Evolutionary conservation across 35 echinoderm and acorn worm genomes (phyloP), one percentile per base, ranked within the genome.

Genomic region (Hemicentrotus pulcherrimus): DNA sequence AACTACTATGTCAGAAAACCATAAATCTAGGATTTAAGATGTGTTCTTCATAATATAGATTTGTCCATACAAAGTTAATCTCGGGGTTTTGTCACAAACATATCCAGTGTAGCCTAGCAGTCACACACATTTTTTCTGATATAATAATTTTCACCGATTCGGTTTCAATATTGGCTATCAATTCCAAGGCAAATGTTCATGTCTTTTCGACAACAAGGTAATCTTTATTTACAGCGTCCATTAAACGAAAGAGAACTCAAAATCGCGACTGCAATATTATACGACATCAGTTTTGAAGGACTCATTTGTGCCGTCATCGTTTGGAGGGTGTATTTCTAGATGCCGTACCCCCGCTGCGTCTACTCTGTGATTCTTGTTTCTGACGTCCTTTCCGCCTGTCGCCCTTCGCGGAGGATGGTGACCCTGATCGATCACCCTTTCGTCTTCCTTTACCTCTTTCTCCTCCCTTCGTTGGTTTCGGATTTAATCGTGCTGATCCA

Each of bases 401-500:
- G 58, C 91, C 91, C 48, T 93, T 93, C 9, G 46, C 91, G 14
- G 91, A 93, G n/a, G 91, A 93, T 30, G 91, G 91, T 31, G 91
- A 93, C 14, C 91, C 91, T 31, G 91, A 46, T 31, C 91, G 91
- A 93, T 58, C 91, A 47, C 48, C 91, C 46, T 93, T 93, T 31
- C 91, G 46, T 93, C 91, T 47, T 58, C 91, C 91, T 31, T 93
- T 93, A 12, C 91, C 91, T 47, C 46, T 46, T 0, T 16, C 47
- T 47, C 91, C 91, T 22, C 91, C 91, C 48, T 93, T 93, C 46
- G 91, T 46, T 93, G 91, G 91, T 33, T 93, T 93, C 0, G 91
- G 91, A 58, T 93, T 93, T 58, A 93, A 93, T 46, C 91, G 91
- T 46, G 91, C 91, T 93, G 91, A 47, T 78, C 19, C 6, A 78